Evolutionary conservation across 2,797 vertebrate species (phyloP), one percentile per base, ranked within the genome.

Genomic region (Spatula versicolor): DNA sequence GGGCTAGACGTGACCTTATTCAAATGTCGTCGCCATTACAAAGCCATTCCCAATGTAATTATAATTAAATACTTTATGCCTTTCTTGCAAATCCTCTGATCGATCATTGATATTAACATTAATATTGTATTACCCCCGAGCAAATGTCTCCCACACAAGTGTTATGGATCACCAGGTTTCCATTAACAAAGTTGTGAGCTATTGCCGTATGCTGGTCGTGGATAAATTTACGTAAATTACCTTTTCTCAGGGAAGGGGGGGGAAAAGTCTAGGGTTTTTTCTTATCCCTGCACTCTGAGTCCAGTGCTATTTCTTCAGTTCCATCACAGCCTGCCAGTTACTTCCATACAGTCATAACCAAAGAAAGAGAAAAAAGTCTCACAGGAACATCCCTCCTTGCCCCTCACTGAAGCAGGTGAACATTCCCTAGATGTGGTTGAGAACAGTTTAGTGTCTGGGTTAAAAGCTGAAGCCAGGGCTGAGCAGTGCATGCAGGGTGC

Each of bases 131-230:
- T 98, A 98, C 99, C 99, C 99, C 98, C 96, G 78, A 99, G 99
- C 99, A 96, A 98, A 98, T 97, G 97, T 98, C 98, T 98, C 96
- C 98, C 97, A 96, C 97, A 95, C 95, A 85, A 95, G 90, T 96
- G 99, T 99, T 98, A 99, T 97, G 99, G 99, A 99, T 99, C 99
- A 99, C 98, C 98, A 98, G 97, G 97, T 99, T 99, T 99, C 99
- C 98, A 99, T 99, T 99, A 99, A 98, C 97, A 97, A 98, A 98
- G 98, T 98, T 98, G 98, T 98, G 98, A 98, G 98, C 98, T 97
- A 96, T 98, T 97, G 98, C 97, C 4, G 10, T 93, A 93, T 86
- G 96, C 96, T 55, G 96, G 97, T 62, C 52, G 31, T 56, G 96
- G 98, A 97, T 98, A 98, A 98, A 98, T 98, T 98, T 98, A 98